Conservation (phyloP, 2,888 invertebrate genomes). For the Camponotus fellah region DNA sequence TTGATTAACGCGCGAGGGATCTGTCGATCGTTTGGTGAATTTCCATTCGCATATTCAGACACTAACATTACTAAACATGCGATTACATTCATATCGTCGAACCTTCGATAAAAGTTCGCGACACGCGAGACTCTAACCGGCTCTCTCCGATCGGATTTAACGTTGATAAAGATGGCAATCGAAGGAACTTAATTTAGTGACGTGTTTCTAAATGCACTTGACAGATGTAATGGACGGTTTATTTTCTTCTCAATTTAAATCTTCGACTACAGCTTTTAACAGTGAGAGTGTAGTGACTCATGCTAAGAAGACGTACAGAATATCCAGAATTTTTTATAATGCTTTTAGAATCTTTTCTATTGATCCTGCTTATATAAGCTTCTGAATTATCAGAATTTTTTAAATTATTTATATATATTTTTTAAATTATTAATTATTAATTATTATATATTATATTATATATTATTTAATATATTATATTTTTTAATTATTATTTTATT, state of each 20-base stretch:
- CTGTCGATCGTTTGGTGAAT: constrained; percentile 50
- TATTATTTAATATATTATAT: no score
- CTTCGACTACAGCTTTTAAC: neutral
- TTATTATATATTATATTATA: no score
- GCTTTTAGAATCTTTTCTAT: neutral
- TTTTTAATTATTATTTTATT: no score
- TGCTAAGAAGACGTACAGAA: neutral
- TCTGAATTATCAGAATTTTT: neutral
- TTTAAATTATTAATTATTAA: no score
- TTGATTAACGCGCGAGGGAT: constrained; percentile 57
- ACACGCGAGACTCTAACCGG: neutral
- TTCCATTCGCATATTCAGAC: constrained; percentile 14
- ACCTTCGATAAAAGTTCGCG: constrained; percentile 28
- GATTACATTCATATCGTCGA: neutral
- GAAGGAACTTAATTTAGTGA: constrained; percentile 32
- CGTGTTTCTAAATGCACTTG: constrained; percentile 41
- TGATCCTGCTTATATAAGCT: neutral
- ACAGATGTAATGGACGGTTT: constrained; percentile 35
- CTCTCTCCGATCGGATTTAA: constrained; percentile 18
- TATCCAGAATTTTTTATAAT: neutral
- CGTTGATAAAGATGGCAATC: constrained; percentile 42
- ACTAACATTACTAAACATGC: neutral
- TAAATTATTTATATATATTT: neutral
- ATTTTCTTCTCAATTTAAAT: constrained; percentile 46
- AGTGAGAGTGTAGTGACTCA: constrained; percentile 43